Evolutionary conservation across 2,888 invertebrate genomes (phyloP).

Genomic region (Leucophenga montana): DNA sequence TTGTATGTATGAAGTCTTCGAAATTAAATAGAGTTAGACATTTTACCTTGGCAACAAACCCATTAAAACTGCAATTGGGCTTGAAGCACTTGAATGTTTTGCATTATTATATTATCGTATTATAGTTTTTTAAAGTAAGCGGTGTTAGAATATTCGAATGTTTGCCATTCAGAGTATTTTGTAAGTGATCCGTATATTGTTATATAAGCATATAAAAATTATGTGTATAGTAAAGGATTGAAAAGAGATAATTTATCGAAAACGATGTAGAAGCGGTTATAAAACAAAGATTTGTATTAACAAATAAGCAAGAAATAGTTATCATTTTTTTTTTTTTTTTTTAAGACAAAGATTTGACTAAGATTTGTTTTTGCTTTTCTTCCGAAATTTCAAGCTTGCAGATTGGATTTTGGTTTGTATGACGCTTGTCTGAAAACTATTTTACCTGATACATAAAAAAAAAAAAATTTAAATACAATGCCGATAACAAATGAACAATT

Average conservation of each 20-base stretch:
- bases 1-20: conserved; percentile 13
- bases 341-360: no score
- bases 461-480: no score
- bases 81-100: conserved; percentile 82
- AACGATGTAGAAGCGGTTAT: no score
- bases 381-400: no score
- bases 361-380: no score
- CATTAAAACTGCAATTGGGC: conserved; percentile 94
- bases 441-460: no score
- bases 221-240: conserved; percentile 51
- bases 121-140: no score
- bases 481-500: no score
- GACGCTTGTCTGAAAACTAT: no score
- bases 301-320: neutral
- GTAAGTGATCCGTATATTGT: conserved; percentile 41
- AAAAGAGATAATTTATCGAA: conserved; percentile 40
- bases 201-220: conserved; percentile 48
- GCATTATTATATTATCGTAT: conserved; percentile 64
- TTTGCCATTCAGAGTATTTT: conserved; percentile 37
- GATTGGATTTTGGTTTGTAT: no score
- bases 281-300: neutral
- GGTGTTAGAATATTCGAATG: no score
- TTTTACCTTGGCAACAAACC: conserved; percentile 94
- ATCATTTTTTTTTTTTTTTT: neutral
- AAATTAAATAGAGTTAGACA: neutral